Evolutionary conservation across 2,888 invertebrate species (phyloP), one percentile per base, ranked within the genome.

Genomic region (Tachina grossa): DNA sequence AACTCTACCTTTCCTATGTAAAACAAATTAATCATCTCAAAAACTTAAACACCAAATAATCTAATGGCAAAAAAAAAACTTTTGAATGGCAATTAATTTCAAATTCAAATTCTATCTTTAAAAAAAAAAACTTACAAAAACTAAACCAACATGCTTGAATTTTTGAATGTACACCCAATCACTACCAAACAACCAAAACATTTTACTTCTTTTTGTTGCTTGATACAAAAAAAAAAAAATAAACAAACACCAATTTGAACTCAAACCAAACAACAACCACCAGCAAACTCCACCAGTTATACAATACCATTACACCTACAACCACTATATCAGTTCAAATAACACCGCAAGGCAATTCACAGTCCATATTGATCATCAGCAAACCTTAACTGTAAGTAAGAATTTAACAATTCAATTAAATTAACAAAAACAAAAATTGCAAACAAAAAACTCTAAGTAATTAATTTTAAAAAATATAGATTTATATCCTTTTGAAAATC

Each of bases 381-480:
- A 85, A 85, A 85, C 85, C 76, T 85, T 85, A 85, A 85, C 85
- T 85, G 85, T 85, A 85, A 85, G 85, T 85, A 85, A 85, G 74
- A 85, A 79, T 66, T 66, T 41, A 78, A 22, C 3, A 80, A 80
- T 61, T 83, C 22, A 84, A 72, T 72, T 45, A 69, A 55, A 41
- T 49, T 49, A 19, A 10, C 9, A 22, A 79, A 69, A 66, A n/a
- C n/a, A n/a, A 76, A 71, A 31, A 13, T 55, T 53, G 16, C 43
- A 63, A 65, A 49, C 43, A 63, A 65, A 49, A 66, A 16, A 66
- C 59, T 19, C 43, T 49, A 55, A 68, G 66, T 80, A 74, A 69
- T 68, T 71, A 75, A 49, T 19, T 31, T 43, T 31, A 49, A 51
- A 66, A 22, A 59, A 4, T 31, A 51, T 51, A 51, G 16, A 31